Percentiles rank a stretch among this genome's conserved stretches.
These are phyloP conservation scores for Pegoplata infirma DNA, from an alignment of 2,888 invertebrate species.

Conservation along the genomic window DNA sequence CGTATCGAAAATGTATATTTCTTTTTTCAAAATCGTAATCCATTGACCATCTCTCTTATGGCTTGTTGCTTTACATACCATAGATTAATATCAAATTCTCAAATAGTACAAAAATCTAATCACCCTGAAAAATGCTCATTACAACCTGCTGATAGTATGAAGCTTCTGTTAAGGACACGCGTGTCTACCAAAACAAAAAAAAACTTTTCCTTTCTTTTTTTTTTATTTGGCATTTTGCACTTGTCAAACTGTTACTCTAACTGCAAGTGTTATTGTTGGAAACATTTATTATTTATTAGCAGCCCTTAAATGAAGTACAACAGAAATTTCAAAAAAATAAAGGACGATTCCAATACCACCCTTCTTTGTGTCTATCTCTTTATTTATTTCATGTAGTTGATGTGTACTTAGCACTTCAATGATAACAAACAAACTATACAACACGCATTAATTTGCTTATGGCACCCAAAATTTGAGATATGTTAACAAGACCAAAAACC, in stretches of 20 bases:
- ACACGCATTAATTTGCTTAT: conserved; percentile 50
- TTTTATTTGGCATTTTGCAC: conserved; percentile 54
- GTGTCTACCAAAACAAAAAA: conserved; percentile 10
- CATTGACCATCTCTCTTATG: too few relatives aligned
- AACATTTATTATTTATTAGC: conserved; percentile 64
- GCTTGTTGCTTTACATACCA: conserved; percentile 36
- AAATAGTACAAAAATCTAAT: conserved; percentile 45
- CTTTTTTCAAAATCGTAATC: too few relatives aligned
- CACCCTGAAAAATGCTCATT: conserved; percentile 50
- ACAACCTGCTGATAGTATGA: conserved; percentile 58
- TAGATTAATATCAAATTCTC: conserved; percentile 13
- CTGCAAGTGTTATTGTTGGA: conserved; percentile 59
- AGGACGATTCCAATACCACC: neutral
- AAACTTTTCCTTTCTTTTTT: neutral
- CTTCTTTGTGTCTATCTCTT: neutral
- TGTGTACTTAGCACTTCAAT: conserved; percentile 55
- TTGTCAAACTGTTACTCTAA: conserved; percentile 62
- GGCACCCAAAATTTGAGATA: conserved; percentile 21
- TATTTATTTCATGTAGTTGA: conserved; percentile 31
- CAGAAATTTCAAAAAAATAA: neutral
- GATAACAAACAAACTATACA: conserved; percentile 38
- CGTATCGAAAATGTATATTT: too few relatives aligned
- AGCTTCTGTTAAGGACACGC: conserved; percentile 57
- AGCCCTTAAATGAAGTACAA: conserved; percentile 56
- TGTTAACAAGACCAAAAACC: conserved; percentile 43